Conservation (phyloP, 2,113 vertebrate genomes). For the Coptodon rendalli region DNA sequence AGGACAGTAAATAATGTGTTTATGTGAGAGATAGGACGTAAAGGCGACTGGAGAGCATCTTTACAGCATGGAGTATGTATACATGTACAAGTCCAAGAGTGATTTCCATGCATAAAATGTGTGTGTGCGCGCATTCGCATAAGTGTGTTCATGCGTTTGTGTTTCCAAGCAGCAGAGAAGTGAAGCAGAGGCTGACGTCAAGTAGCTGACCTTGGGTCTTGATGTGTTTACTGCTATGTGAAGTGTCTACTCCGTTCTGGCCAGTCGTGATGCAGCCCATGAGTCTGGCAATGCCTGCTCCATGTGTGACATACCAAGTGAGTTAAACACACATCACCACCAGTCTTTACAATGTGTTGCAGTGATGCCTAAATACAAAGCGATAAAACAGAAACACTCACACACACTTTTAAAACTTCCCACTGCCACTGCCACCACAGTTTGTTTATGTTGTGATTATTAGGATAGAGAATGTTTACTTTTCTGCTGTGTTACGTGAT, state of each 20-base stretch:
- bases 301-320: slow-evolving; percentile 17
- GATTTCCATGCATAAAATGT: background rate
- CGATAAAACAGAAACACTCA: slow-evolving; percentile 13
- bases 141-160: background rate
- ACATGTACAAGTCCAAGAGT: background rate
- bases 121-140: background rate
- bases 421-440: background rate
- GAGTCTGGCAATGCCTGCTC: slow-evolving; percentile 9
- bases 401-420: background rate
- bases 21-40: background rate
- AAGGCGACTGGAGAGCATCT: background rate
- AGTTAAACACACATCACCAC: background rate
- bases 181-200: slow-evolving; percentile 53
- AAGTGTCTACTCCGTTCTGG: slow-evolving; percentile 21
- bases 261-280: background rate
- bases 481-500: background rate
- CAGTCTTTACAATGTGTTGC: slow-evolving; percentile 20
- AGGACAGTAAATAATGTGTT: background rate
- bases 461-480: background rate
- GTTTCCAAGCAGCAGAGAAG: slow-evolving; percentile 44
- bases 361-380: background rate
- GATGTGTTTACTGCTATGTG: slow-evolving; percentile 48
- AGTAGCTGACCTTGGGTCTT: slow-evolving; percentile 40
- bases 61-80: background rate
- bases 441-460: slow-evolving; percentile 20